Conservation (phyloP, 1,140 invertebrate genomes). For the Alviniconcha marisindica region DNA sequence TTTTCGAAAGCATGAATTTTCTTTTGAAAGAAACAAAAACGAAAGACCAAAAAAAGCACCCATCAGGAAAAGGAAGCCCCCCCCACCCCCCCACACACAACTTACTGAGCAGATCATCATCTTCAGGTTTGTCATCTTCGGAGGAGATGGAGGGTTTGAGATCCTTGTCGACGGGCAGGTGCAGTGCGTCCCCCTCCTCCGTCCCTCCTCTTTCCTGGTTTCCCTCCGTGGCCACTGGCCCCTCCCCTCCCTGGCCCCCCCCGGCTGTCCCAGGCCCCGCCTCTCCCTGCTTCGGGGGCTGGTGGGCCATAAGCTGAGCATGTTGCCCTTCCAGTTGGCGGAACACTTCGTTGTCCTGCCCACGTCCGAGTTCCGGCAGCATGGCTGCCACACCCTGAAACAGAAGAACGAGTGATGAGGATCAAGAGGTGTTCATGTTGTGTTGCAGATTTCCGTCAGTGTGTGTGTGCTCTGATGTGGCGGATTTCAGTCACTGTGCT, state of each 20-base stretch:
- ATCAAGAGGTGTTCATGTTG: too few species aligned
- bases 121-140: conserved; percentile 68
- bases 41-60: too few species aligned
- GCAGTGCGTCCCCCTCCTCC: conserved; percentile 38
- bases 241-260: background rate
- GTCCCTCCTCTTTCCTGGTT: background rate
- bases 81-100: background rate
- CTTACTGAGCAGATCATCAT: conserved; percentile 67
- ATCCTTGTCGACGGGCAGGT: conserved; percentile 46
- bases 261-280: background rate
- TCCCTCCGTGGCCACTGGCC: background rate
- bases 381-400: conserved; percentile 11
- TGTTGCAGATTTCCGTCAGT: too few species aligned
- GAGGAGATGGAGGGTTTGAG: conserved; percentile 59
- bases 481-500: too few species aligned
- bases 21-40: too few species aligned
- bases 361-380: background rate
- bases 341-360: conserved; percentile 26
- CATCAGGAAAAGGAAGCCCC: too few species aligned
- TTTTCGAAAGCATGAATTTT: too few species aligned
- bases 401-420: background rate
- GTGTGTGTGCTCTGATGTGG: too few species aligned
- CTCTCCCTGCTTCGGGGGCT: background rate
- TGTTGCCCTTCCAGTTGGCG: conserved; percentile 10
- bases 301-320: background rate